These are phyloP conservation scores for Microctenopoma steveboyesi DNA, from an alignment of 2,797 vertebrate genomes.

Conservation along the genomic window DNA sequence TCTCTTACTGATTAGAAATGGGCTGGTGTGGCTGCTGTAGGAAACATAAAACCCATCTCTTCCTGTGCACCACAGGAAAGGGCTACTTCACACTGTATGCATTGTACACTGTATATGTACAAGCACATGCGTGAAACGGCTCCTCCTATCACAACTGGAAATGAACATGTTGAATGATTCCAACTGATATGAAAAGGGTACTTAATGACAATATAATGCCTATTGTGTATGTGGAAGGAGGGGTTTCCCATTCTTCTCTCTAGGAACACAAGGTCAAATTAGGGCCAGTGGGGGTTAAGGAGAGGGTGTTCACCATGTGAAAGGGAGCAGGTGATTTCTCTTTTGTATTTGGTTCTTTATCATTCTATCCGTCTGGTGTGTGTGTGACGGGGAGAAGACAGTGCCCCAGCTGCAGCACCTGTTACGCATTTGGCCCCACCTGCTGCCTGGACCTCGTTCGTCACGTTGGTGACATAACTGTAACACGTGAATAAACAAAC, in stretches of 20 bases:
- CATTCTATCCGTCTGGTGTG: constrained; percentile 59
- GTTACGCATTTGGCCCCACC: constrained; percentile 62
- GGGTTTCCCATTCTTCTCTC: constrained; percentile 60
- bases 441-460: constrained; percentile 44
- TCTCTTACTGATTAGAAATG: neutral
- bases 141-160: constrained; percentile 8
- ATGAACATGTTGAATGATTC: constrained; percentile 24
- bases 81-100: constrained; percentile 14
- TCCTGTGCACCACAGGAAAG: constrained; percentile 33
- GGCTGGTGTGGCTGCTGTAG: constrained; percentile 7
- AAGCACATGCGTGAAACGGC: constrained; percentile 1
- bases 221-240: constrained; percentile 50
- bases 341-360: constrained; percentile 63
- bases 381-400: constrained; percentile 44
- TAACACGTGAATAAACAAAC: constrained; percentile 59
- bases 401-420: constrained; percentile 58
- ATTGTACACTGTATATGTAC: neutral
- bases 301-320: constrained; percentile 24
- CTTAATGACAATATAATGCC: constrained; percentile 28
- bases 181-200: constrained; percentile 13
- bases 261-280: constrained; percentile 54
- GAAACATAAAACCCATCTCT: constrained; percentile 25
- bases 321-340: constrained; percentile 50
- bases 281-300: constrained; percentile 43
- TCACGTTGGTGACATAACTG: constrained; percentile 36